Evolutionary conservation across 1,140 invertebrate species (phyloP), one percentile per base, ranked within the genome.

Genomic region (Papilio helenus): DNA sequence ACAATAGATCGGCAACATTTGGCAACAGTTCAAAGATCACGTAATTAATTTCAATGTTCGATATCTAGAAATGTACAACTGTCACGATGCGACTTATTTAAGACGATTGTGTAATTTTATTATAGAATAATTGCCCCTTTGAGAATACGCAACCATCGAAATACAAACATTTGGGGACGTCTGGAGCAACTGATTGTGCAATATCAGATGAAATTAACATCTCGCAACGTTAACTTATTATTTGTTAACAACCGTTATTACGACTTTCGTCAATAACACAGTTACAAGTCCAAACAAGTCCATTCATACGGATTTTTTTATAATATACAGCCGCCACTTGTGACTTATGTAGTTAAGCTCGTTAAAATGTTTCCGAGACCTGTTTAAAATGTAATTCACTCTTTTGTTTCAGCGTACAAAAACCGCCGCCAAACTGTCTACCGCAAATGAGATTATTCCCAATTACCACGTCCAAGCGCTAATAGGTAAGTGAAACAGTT

Each of bases 351-450:
- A 72, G 29, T 46, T 73, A 1, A 74, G 46, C 44, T 74, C 20
- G 20, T 74, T 51, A 49, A 74, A 74, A 74, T 51, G 44, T 74
- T 74, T 26, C 14, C 12, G 23, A 74, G 10, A 51, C n/a, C 71
- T 42, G 44, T 79, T 72, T 79, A 46, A 79, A 83, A 82, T 51
- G 55, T 77, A 74, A n/a, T 82, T 76, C 78, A 82, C 77, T 83
- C 77, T 84, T 86, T 90, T 90, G 81, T 92, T 93, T 55, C 90
- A 94, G 93, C 87, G 90, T 93, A 86, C 80, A 79, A 89, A 87
- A 85, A 88, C 87, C 91, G 91, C 91, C 92, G 93, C 92, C 93
- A 94, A 94, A 89, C 93, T 94, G 93, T 92, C 93, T 94, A 94
- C 92, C 92, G 92, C 93, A 91, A 93, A 94, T 94, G 93, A 93